These are phyloP conservation scores for Polymixis flavicincta DNA, from an alignment of 2,888 invertebrate species.

Conservation along the genomic window DNA sequence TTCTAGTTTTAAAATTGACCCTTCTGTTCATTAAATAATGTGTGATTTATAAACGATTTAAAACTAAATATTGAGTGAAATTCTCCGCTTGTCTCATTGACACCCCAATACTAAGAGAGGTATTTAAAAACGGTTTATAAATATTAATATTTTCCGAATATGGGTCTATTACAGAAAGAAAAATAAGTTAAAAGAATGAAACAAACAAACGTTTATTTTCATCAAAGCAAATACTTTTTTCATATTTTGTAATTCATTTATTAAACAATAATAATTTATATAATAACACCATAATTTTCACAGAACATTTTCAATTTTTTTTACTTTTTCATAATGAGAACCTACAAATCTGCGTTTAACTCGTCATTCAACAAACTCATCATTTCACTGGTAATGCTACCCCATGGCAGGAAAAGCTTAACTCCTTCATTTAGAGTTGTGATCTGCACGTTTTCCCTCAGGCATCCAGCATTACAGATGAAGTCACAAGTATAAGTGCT, in stretches of 20 bases:
- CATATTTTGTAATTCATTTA: not conserved
- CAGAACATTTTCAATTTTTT: not conserved
- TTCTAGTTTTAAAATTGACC: not conserved
- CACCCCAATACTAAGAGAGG: not conserved
- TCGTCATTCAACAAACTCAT: slow-evolving; percentile 30
- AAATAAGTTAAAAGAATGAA: not conserved
- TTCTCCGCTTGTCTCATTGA: slow-evolving; percentile 1
- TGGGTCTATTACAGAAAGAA: not conserved
- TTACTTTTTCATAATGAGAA: no score
- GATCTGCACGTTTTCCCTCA: slow-evolving; percentile 67
- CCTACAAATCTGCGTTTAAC: not conserved
- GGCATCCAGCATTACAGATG: slow-evolving; percentile 78
- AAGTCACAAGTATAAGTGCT: slow-evolving; percentile 80
- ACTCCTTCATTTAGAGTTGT: slow-evolving; percentile 72
- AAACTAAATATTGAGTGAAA: slow-evolving; percentile 9
- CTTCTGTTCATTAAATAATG: not conserved
- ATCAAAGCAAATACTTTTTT: not conserved
- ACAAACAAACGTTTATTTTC: not conserved
- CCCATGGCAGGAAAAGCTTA: slow-evolving; percentile 78
- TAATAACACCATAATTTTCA: slow-evolving; percentile 5
- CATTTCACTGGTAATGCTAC: slow-evolving; percentile 55
- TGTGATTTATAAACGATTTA: slow-evolving; percentile 11
- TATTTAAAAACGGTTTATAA: slow-evolving; percentile 5
- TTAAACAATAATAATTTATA: slow-evolving; percentile 8
- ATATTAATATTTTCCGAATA: not conserved